Conservation (phyloP, 2,113 vertebrate species). For the Neotoma lepida region DNA sequence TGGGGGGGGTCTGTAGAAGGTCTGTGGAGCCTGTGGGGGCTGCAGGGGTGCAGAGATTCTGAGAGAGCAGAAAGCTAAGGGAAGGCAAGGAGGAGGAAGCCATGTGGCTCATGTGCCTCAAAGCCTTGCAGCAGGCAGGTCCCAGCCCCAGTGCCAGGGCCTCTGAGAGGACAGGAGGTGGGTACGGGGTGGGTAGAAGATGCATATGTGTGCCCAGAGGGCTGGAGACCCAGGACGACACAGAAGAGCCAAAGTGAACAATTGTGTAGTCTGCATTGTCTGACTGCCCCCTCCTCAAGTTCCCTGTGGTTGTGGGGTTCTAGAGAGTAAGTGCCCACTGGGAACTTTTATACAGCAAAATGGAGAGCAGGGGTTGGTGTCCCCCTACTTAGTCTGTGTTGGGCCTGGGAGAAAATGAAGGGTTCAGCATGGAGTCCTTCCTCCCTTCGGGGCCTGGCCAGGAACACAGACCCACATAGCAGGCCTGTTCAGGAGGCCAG, state of each 20-base stretch:
- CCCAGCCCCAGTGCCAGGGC: background rate
- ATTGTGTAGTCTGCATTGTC: background rate
- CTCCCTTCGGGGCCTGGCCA: background rate
- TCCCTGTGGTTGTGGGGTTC: background rate
- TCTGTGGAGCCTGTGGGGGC: background rate
- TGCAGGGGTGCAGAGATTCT: too few species aligned
- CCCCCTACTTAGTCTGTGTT: rapidly evolving
- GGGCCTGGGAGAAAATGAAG: background rate
- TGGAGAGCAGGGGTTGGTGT: background rate
- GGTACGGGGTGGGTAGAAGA: background rate
- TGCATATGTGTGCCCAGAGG: too few species aligned
- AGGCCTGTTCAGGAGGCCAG: background rate
- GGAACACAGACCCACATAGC: background rate
- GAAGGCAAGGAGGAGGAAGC: background rate
- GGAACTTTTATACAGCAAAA: background rate
- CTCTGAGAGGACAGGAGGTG: background rate
- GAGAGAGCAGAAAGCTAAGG: background rate
- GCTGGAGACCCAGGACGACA: background rate
- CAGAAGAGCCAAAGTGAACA: background rate
- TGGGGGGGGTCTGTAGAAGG: background rate
- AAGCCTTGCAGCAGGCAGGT: background rate
- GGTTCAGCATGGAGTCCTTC: background rate
- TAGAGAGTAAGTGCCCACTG: background rate
- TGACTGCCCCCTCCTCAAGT: too few species aligned
- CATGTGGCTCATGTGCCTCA: background rate